These are phyloP conservation scores for Microcebus jonahi DNA, from an alignment of 2,113 vertebrate species.

Conservation along the genomic window DNA sequence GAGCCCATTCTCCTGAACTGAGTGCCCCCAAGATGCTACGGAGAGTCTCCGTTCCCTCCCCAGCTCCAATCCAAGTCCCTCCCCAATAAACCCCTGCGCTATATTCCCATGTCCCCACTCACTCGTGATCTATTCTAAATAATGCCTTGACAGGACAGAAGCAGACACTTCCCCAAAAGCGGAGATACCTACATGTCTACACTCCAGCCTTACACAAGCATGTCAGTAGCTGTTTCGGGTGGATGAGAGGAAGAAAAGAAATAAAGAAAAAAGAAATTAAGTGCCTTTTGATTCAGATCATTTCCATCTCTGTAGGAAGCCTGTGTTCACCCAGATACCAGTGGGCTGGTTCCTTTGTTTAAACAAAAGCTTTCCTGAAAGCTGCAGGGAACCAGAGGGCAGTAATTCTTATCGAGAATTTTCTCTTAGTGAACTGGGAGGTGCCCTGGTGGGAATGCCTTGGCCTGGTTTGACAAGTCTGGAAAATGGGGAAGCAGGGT, in stretches of 20 bases:
- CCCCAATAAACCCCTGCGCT: background rate
- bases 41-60: background rate
- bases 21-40: background rate
- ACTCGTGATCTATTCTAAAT: background rate
- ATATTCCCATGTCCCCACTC: too few relatives aligned
- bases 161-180: background rate
- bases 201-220: background rate
- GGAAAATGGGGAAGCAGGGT: background rate
- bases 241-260: background rate
- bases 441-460: background rate
- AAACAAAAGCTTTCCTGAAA: slow-evolving; percentile 75
- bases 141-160: background rate
- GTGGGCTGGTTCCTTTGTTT: slow-evolving; percentile 65
- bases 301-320: slow-evolving; percentile 75
- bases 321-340: slow-evolving; percentile 57
- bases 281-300: background rate
- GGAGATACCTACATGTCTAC: accelerated
- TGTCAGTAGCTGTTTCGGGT: background rate
- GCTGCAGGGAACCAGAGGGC: slow-evolving; percentile 22
- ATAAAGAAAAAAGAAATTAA: background rate
- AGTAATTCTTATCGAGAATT: background rate
- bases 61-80: background rate
- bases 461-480: slow-evolving; percentile 1
- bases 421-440: slow-evolving; percentile 4
- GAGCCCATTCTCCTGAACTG: background rate